A percentile compares a stretch with the other conserved stretches of the same genome.
Evolutionary conservation across 1,140 invertebrate species (phyloP).

Genomic region (Phortica variegata): DNA sequence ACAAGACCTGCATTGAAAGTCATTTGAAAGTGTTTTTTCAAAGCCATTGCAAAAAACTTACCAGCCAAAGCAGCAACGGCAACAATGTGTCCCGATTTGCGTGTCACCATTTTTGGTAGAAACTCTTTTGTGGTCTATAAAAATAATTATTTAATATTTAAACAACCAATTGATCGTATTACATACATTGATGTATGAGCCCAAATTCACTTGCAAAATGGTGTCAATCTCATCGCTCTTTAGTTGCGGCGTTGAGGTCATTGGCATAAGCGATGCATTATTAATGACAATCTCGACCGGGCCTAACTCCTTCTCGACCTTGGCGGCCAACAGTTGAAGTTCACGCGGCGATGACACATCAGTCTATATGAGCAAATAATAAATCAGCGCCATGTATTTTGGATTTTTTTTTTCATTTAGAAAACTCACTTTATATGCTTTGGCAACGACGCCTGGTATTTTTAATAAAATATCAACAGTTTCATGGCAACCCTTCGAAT

Average conservation of each 20-base stretch:
- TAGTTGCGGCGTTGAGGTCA: constrained; percentile 44
- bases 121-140: constrained; percentile 49
- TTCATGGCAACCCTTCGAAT: constrained; percentile 50
- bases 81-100: constrained; percentile 48
- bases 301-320: constrained; percentile 52
- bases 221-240: constrained; percentile 49
- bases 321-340: constrained; percentile 44
- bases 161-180: background rate
- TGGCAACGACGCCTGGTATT: constrained; percentile 37
- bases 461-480: constrained; percentile 42
- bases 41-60: constrained; percentile 5
- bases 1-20: constrained; percentile 23
- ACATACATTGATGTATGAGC: constrained; percentile 50
- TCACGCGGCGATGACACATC: constrained; percentile 50
- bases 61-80: constrained; percentile 48
- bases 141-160: background rate
- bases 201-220: constrained; percentile 48
- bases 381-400: too few relatives aligned
- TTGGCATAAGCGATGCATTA: constrained; percentile 53
- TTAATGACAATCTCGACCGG: constrained; percentile 52
- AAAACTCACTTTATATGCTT: constrained; percentile 46
- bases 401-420: background rate
- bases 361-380: constrained; percentile 25
- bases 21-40: too few relatives aligned
- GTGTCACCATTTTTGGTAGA: constrained; percentile 48